Base-by-base conservation (phyloP, 2,888 invertebrate genomes). In the Erynnis tages region DNA sequence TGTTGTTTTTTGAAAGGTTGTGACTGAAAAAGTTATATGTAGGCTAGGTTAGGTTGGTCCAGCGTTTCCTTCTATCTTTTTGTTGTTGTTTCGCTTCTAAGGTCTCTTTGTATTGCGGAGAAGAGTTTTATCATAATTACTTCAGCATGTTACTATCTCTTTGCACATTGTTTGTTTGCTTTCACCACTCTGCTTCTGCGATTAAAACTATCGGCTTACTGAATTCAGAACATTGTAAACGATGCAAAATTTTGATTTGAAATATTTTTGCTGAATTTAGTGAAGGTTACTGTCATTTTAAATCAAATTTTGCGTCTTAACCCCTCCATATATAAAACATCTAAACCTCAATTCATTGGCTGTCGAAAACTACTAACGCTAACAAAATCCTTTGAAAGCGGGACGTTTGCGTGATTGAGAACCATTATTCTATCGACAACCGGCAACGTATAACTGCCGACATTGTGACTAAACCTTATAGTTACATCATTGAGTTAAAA, bases 401-500 rank as follows among this genome's bases (percentile, higher is more conserved):
- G 71, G 80, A 82, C 71, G 82, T 72, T 61, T 77, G 82, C 71
- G 65, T 79, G 82, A 72, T 68, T 62, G 72, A 71, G n/a, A 62
- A 50, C 63, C 48, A 61, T 58, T 59, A 50, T 48, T 35, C 13
- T 55, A 29, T 21, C 44, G 48, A 40, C 27, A 60, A 67, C 68
- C 60, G 68, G 74, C 76, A 76, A 69, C 68, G 40, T 75, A 73
- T 76, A 59, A 71, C 73, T 76, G 75, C 71, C 47, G 38, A 47
- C 38, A 21, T 34, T 76, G 75, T 78, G 68, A 78, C 73, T 78
- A 80, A 79, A 66, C n/a, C n/a, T n/a, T n/a, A n/a, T n/a, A n/a
- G n/a, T n/a, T n/a, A n/a, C n/a, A n/a, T n/a, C n/a, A n/a, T n/a
- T n/a, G n/a, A n/a, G n/a, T n/a, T n/a, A n/a, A n/a, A n/a, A n/a